phyloP scores from a whole-genome alignment of 2,113 vertebrate species.

The Phalacrocorax pelagicus region DNA sequence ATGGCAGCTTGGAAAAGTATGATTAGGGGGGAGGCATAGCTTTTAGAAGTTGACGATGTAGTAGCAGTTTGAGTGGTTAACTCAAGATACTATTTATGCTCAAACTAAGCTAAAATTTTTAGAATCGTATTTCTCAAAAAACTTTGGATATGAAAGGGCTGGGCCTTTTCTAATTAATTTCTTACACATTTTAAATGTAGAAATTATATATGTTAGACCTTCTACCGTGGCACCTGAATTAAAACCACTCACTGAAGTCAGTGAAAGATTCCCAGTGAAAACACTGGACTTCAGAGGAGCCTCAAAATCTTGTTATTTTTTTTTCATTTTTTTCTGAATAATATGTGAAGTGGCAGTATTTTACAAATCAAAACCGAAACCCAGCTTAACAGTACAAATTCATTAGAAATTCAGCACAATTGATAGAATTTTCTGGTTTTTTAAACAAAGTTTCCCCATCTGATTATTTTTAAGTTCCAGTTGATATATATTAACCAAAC shows the following conservation, averaged over 20 bases:
- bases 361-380: not conserved
- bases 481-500: not conserved
- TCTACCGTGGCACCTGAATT: not conserved
- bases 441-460: not conserved
- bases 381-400: not conserved
- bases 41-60: not conserved
- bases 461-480: not conserved
- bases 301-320: not conserved
- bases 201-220: not conserved
- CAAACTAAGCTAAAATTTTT: not conserved
- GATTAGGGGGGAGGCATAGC: not conserved
- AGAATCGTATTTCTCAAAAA: not conserved
- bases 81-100: not conserved
- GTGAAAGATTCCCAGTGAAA: not conserved
- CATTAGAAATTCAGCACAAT: not conserved
- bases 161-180: not conserved
- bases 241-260: not conserved
- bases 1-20: not conserved
- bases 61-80: not conserved
- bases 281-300: not conserved
- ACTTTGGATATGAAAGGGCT: not conserved
- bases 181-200: not conserved
- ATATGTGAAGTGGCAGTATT: not conserved
- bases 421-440: not conserved
- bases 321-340: not conserved